Percentiles rank a stretch among this genome's conserved stretches.
Conservation (phyloP, 2,797 vertebrate genomes). For the Psittacula derbiana region DNA sequence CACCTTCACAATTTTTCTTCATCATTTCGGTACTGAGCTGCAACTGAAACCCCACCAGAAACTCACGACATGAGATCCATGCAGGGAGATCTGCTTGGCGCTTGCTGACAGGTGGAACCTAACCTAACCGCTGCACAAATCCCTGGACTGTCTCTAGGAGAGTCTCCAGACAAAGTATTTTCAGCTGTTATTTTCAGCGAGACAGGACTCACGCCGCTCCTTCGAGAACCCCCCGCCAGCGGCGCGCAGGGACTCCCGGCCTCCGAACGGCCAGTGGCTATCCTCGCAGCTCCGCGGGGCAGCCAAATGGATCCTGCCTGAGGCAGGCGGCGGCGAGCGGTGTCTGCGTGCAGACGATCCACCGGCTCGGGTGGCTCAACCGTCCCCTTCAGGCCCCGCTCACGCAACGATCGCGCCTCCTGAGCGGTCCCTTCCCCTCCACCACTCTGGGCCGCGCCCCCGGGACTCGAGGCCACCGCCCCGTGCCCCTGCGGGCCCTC, state of each 20-base stretch:
- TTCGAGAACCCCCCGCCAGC: neutral
- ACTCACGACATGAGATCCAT: accelerated
- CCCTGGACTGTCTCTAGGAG: neutral
- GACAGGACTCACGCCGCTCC: too few species aligned
- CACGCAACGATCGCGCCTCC: neutral
- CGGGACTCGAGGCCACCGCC: too few species aligned
- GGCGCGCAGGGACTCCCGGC: neutral
- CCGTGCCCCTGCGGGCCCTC: neutral
- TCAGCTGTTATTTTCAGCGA: accelerated
- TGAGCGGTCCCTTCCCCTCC: neutral
- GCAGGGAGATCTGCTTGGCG: accelerated
- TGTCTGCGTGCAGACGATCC: neutral
- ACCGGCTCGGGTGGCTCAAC: neutral
- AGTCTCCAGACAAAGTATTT: neutral
- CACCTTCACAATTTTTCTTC: neutral
- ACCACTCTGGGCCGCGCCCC: neutral
- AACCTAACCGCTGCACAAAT: accelerated
- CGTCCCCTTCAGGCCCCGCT: neutral
- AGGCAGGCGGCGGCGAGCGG: neutral
- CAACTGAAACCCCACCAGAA: neutral
- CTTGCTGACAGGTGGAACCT: neutral
- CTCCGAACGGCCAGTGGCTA: neutral
- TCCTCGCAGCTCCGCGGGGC: neutral
- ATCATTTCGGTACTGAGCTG: neutral
- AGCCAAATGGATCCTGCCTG: neutral